Percentiles rank a stretch among this genome's conserved stretches.
Conservation (phyloP, 2,888 invertebrate genomes). For the Osedax frankpressi region DNA sequence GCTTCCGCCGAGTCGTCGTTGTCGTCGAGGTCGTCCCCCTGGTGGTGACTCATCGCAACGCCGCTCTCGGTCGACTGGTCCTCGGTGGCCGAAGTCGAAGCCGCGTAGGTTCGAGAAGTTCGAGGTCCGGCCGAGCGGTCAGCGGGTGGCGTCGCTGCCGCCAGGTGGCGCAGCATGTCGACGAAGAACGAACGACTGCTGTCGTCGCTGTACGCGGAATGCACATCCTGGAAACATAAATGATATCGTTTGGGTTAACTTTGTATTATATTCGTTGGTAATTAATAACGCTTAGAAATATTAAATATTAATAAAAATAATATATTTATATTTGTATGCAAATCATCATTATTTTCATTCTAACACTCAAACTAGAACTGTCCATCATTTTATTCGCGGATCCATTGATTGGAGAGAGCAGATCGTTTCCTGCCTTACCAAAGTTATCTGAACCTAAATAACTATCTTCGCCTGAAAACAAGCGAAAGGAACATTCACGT, state of each 20-base stretch:
- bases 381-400: not conserved
- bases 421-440: not conserved
- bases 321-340: no score
- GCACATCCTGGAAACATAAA: constrained; percentile 19
- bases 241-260: not conserved
- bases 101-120: constrained; percentile 21
- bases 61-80: constrained; percentile 27
- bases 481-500: no score
- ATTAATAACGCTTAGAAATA: no score
- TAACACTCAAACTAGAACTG: not conserved
- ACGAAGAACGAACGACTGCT: constrained; percentile 23
- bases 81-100: constrained; percentile 21
- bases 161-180: constrained; percentile 24
- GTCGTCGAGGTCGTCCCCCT: not conserved
- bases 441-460: not conserved
- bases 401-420: not conserved
- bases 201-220: constrained; percentile 22
- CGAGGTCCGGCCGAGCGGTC: not conserved
- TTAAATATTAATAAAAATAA: no score
- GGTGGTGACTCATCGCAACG: constrained; percentile 17
- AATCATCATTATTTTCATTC: no score
- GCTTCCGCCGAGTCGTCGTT: constrained; percentile 22
- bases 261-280: no score
- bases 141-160: constrained; percentile 5
- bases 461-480: not conserved